phyloP scores from a whole-genome alignment of 2,113 vertebrate genomes.

The Cichladusa arquata region DNA sequence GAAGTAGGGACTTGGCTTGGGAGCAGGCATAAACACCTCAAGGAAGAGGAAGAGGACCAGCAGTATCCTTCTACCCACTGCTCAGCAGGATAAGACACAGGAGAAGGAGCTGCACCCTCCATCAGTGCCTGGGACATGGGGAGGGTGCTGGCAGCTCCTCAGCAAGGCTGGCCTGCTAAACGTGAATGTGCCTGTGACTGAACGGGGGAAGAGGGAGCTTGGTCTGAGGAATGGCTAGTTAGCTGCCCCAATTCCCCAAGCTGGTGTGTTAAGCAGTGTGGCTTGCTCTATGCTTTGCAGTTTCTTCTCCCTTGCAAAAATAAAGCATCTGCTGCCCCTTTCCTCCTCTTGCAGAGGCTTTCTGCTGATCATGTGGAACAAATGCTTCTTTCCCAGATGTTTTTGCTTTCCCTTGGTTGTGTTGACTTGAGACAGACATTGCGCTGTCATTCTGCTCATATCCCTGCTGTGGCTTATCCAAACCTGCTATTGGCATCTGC shows the following conservation, averaged over 20 bases:
- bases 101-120: not conserved
- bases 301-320: not conserved
- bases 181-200: not conserved
- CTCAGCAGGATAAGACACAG: not conserved
- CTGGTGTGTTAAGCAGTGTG: not conserved
- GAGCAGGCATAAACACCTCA: not conserved
- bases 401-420: not conserved
- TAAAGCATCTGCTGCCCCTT: not conserved
- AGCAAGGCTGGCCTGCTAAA: not conserved
- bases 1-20: not conserved
- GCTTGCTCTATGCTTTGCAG: not conserved
- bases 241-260: not conserved
- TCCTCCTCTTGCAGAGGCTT: not conserved
- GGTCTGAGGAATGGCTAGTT: no score
- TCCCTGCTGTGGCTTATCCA: not conserved
- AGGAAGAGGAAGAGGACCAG: not conserved
- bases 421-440: not conserved
- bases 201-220: not conserved
- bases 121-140: rapidly evolving
- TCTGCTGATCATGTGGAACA: not conserved
- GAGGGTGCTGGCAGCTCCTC: not conserved
- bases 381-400: not conserved
- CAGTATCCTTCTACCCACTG: not conserved
- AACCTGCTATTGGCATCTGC: not conserved
- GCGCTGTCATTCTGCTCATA: not conserved